These are phyloP conservation scores for Alloplasta piceator DNA, from an alignment of 2,888 invertebrate genomes.

Conservation along the genomic window DNA sequence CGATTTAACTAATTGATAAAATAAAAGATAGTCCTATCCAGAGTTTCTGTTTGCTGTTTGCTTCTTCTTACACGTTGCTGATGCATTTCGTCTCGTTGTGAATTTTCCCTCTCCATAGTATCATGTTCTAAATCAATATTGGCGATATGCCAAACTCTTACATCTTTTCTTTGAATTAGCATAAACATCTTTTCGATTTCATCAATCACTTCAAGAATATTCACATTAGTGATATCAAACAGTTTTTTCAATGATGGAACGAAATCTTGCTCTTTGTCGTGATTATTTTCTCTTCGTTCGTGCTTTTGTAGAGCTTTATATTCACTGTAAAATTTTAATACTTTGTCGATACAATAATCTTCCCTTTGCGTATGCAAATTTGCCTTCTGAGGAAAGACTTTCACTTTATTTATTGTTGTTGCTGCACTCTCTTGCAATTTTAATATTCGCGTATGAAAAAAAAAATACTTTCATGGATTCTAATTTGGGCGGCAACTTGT, in stretches of 20 bases:
- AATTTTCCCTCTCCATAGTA: neutral
- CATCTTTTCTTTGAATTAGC: too few relatives aligned
- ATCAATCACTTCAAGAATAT: too few relatives aligned
- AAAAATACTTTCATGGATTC: slow-evolving; percentile 66
- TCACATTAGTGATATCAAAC: too few relatives aligned
- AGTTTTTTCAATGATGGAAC: too few relatives aligned
- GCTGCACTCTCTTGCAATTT: slow-evolving; percentile 61
- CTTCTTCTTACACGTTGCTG: neutral
- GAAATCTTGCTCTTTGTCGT: slow-evolving; percentile 54
- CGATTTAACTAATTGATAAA: neutral
- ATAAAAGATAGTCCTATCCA: neutral
- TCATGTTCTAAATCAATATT: slow-evolving; percentile 10
- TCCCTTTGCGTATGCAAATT: slow-evolving; percentile 52
- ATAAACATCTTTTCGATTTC: too few relatives aligned
- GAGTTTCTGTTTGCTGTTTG: neutral
- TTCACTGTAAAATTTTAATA: slow-evolving; percentile 71
- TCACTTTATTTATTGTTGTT: slow-evolving; percentile 58
- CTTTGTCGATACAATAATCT: slow-evolving; percentile 64
- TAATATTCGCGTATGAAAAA: slow-evolving; percentile 61
- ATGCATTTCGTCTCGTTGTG: neutral
- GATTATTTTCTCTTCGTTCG: slow-evolving; percentile 59
- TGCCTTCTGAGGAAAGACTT: slow-evolving; percentile 65
- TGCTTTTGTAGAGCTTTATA: slow-evolving; percentile 75
- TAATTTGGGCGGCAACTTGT: slow-evolving; percentile 63
- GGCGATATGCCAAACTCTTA: slow-evolving; percentile 1